phyloP scores from a whole-genome alignment of 2,888 invertebrate genomes.

The Tetanocera ferruginea region DNA sequence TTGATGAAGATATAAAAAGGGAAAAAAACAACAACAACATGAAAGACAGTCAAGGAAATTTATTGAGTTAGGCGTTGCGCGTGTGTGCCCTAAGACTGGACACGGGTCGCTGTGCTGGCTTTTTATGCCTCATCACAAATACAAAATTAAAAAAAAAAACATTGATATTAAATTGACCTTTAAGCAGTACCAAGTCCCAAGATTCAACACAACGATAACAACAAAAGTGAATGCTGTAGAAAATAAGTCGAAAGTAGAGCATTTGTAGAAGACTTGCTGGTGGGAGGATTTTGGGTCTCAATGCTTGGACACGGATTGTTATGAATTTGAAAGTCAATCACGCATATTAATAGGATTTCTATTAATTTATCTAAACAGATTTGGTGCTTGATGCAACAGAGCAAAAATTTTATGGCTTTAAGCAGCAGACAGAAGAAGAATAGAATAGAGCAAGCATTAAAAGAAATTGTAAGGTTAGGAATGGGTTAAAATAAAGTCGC shows the following conservation, averaged over 20 bases:
- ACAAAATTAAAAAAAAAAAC: too few species aligned
- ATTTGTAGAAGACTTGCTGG: not conserved
- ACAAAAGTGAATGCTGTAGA: not conserved
- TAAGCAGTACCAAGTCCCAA: not conserved
- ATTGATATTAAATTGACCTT: constrained; percentile 22
- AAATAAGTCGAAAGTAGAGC: not conserved
- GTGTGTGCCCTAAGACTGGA: not conserved
- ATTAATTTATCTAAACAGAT: not conserved
- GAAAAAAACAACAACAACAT: not conserved
- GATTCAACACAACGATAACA: not conserved
- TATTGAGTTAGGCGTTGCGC: not conserved
- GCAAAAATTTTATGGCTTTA: too few species aligned
- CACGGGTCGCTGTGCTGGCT: not conserved
- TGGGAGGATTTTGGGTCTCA: not conserved
- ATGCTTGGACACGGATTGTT: not conserved
- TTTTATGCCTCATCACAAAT: not conserved
- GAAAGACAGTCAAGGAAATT: not conserved
- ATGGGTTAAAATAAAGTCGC: too few species aligned
- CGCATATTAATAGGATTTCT: constrained; percentile 6
- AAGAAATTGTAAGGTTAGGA: too few species aligned
- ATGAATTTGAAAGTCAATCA: constrained; percentile 15
- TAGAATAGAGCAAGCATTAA: too few species aligned
- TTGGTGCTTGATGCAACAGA: too few species aligned
- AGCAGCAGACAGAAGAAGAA: too few species aligned
- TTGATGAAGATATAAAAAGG: not conserved